Percentiles rank a stretch among this genome's conserved stretches.
These are phyloP conservation scores for Phaenicophaeus curvirostris DNA, from an alignment of 2,797 vertebrate genomes.

Conservation along the genomic window DNA sequence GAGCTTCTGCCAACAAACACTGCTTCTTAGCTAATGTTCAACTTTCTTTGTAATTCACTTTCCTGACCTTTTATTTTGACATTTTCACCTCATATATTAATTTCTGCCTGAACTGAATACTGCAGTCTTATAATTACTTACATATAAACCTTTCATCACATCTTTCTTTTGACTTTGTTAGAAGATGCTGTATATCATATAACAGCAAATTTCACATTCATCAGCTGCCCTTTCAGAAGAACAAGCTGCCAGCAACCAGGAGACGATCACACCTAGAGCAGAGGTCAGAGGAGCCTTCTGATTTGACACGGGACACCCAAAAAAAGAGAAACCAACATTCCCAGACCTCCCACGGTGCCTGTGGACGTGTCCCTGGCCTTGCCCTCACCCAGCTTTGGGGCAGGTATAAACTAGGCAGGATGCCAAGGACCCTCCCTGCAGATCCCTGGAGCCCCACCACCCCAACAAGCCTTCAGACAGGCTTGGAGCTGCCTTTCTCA, in stretches of 20 bases:
- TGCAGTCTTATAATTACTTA: constrained; percentile 70
- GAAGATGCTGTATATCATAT: constrained; percentile 67
- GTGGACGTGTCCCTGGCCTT: background rate
- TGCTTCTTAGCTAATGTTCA: constrained; percentile 51
- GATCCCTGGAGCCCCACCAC: background rate
- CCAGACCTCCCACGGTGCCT: accelerated
- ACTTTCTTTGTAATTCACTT: constrained; percentile 69
- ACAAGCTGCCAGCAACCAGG: background rate
- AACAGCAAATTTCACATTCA: constrained; percentile 50
- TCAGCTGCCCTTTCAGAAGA: constrained; percentile 39
- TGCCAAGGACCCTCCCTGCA: background rate
- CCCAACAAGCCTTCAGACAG: background rate
- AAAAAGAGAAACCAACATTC: background rate
- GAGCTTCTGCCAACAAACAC: constrained; percentile 39
- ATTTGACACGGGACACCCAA: accelerated
- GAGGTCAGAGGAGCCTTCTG: background rate
- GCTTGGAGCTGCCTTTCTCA: background rate
- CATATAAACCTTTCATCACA: constrained; percentile 64
- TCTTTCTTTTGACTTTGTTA: constrained; percentile 66
- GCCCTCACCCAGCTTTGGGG: background rate
- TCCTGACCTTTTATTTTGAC: constrained; percentile 73
- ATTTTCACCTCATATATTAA: constrained; percentile 68
- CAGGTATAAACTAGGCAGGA: background rate
- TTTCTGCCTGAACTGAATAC: constrained; percentile 55
- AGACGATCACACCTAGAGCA: background rate